Base-by-base conservation (phyloP, 2,797 vertebrate genomes). In the Sitta carolinensis region DNA sequence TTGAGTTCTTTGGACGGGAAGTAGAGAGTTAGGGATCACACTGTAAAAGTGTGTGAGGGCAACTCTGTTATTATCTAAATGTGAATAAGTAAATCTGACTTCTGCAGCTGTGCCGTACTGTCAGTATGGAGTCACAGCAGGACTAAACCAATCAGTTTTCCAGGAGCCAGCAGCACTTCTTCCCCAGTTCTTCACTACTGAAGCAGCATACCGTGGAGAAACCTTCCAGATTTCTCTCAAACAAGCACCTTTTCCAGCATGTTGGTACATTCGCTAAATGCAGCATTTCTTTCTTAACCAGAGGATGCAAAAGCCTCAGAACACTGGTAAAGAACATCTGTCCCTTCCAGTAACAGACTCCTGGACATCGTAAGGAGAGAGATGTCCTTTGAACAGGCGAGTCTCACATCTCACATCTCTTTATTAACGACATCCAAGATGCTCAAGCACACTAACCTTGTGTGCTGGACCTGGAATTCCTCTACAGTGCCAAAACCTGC, bases 121-220 rank as follows among this genome's bases (percentile, higher is more conserved):
- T 42, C 17, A 30, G n/a, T n/a, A n/a, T 27, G 23, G 29, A 69
- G 69, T n/a, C 25, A 38, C 32, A 68, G 45, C 50, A 76, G 22
- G 43, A 68, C 19, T 57, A 67, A 70, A 70, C 10, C 1, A 13
- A 43, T 13, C 18, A 3, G 14, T 50, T 84, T 72, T 50, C 32
- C 43, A 54, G 57, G 9, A 45, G 30, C 10, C 38, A 66, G 19
- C 11, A 43, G 10, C 9, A 40, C 12, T 69, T 30, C 16, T 50
- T 38, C 30, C 34, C 42, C 16, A 47, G 25, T 14, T 80, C 61
- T 50, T 68, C 40, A 5, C 22, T 34, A 8, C 23, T 26, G 43
- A 72, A 78, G 70, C 43, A 66, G 38, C 3, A 1, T 7, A 40
- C 7, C 0, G 0, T 3, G 21, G 10, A 18, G 11, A 36, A 63